phyloP scores from a whole-genome alignment of 2,113 vertebrate genomes.

The Morphnarchus princeps region DNA sequence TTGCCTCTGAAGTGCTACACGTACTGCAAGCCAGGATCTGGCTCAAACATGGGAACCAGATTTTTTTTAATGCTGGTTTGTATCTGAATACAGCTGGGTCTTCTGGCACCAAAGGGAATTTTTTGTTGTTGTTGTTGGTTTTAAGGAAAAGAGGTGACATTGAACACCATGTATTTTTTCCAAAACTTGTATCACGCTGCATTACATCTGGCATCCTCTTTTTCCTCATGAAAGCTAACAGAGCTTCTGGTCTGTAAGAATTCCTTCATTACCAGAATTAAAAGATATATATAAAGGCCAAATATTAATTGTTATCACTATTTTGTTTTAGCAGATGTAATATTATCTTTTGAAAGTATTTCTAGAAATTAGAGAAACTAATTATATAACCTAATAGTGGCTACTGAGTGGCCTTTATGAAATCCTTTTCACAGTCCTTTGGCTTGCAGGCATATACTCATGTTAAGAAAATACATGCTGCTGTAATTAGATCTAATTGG shows the following conservation, averaged over 20 bases:
- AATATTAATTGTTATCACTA: neutral
- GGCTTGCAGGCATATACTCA: neutral
- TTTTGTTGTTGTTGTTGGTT: neutral
- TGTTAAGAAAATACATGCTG: neutral
- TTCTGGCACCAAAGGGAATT: neutral
- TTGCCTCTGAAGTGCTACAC: fast-evolving
- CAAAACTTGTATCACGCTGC: neutral
- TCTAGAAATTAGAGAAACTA: neutral
- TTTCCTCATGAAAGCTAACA: neutral
- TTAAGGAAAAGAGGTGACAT: neutral
- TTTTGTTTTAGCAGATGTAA: neutral
- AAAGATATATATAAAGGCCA: neutral
- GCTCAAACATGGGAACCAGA: fast-evolving
- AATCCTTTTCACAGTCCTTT: neutral
- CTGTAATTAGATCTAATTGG: neutral
- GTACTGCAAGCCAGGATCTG: neutral
- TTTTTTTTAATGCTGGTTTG: neutral
- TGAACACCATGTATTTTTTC: neutral
- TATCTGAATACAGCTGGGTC: neutral
- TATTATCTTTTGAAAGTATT: neutral
- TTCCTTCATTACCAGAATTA: neutral
- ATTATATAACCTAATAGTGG: neutral
- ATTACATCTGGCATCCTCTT: neutral
- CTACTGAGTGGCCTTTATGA: neutral
- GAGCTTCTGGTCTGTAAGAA: neutral